These are phyloP conservation scores for Rynchops niger DNA, from an alignment of 2,113 vertebrate genomes.

Conservation along the genomic window DNA sequence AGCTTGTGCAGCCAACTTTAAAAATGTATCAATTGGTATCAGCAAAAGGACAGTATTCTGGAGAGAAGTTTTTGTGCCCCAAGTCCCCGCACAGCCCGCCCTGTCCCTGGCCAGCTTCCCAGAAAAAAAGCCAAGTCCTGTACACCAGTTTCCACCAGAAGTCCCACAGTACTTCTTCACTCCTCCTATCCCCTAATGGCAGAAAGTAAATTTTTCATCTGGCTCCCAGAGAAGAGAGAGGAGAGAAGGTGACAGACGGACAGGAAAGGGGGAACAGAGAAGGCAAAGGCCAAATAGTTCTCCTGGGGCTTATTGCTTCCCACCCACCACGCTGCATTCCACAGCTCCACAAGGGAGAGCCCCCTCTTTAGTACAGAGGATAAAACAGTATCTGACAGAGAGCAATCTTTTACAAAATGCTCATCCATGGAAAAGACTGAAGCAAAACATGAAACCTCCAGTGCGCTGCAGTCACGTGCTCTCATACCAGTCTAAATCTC, in stretches of 20 bases:
- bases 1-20: not conserved
- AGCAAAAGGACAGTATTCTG: not conserved
- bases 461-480: accelerated
- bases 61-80: not conserved
- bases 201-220: slow-evolving; percentile 25
- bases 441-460: not conserved
- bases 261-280: slow-evolving; percentile 8
- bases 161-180: slow-evolving; percentile 20
- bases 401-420: not conserved
- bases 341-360: not conserved
- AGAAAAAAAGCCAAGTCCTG: not conserved
- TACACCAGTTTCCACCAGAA: not conserved
- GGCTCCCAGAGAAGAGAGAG: slow-evolving; percentile 5
- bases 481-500: not conserved
- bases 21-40: not conserved
- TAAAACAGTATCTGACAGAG: not conserved
- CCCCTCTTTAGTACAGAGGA: not conserved
- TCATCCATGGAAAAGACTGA: not conserved
- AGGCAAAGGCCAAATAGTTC: slow-evolving; percentile 29
- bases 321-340: slow-evolving; percentile 53
- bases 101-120: not conserved
- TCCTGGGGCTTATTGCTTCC: slow-evolving; percentile 11
- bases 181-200: slow-evolving; percentile 42
- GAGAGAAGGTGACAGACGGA: slow-evolving; percentile 1
- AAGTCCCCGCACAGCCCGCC: not conserved